A percentile compares a stretch with the other conserved stretches of the same genome.
Conservation (phyloP, 2,888 invertebrate genomes). For the Phragmatobia fuliginosa region DNA sequence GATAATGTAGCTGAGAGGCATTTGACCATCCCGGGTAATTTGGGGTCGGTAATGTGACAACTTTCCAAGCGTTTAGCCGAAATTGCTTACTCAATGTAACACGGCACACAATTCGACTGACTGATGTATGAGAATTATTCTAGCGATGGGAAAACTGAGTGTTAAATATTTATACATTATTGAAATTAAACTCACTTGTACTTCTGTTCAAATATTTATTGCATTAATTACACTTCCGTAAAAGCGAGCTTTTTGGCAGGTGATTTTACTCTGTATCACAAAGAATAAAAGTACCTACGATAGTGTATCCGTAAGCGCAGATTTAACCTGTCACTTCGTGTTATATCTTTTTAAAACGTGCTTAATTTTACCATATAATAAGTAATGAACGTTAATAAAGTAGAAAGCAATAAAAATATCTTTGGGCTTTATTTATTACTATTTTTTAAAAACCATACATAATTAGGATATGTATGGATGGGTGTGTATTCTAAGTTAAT, state of each 20-base stretch:
- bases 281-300: too few relatives aligned
- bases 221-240: too few relatives aligned
- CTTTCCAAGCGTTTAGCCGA: constrained; percentile 57
- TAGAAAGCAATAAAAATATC: neutral
- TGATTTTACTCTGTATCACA: neutral
- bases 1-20: constrained; percentile 50
- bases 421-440: neutral
- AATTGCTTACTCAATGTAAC: constrained; percentile 52
- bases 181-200: too few relatives aligned
- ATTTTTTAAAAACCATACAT: too few relatives aligned
- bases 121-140: constrained; percentile 4
- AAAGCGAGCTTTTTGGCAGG: constrained; percentile 7
- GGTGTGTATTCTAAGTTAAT: too few relatives aligned
- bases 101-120: constrained; percentile 34
- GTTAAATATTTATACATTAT: neutral
- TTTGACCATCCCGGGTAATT: constrained; percentile 62
- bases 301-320: too few relatives aligned
- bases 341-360: too few relatives aligned
- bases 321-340: too few relatives aligned
- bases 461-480: too few relatives aligned
- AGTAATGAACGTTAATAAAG: too few relatives aligned
- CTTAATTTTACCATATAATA: too few relatives aligned
- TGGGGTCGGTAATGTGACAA: constrained; percentile 60
- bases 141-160: neutral
- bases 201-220: too few relatives aligned